Percentiles rank a stretch among this genome's conserved stretches.
Conservation (phyloP, 2,113 vertebrate species). For the Sapajus apella region DNA sequence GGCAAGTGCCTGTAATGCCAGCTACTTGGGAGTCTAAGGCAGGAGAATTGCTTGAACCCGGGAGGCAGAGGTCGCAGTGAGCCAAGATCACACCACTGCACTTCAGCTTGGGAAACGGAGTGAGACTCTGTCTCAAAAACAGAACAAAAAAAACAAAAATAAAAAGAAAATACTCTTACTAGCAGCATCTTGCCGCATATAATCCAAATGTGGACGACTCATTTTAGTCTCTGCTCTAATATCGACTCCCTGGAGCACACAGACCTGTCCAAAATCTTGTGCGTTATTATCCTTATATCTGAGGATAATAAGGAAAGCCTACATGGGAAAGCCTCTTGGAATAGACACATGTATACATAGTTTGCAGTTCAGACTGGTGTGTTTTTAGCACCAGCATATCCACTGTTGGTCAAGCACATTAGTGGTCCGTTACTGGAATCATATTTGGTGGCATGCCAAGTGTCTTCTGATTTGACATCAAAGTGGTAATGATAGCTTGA, state of each 20-base stretch:
- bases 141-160: too few relatives aligned
- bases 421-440: slow-evolving; percentile 44
- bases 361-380: not conserved
- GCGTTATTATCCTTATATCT: too few relatives aligned
- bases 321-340: not conserved
- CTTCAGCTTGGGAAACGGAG: too few relatives aligned
- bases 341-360: not conserved
- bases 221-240: not conserved
- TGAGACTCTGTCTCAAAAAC: too few relatives aligned
- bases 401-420: slow-evolving; percentile 44
- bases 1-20: too few relatives aligned
- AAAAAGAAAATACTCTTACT: not conserved
- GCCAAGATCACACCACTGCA: too few relatives aligned
- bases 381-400: not conserved
- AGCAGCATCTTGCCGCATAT: not conserved
- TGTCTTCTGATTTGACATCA: slow-evolving; percentile 43
- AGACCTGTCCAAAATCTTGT: not conserved
- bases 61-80: too few relatives aligned
- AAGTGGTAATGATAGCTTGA: not conserved
- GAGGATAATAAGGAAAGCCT: not conserved
- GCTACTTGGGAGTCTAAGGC: too few relatives aligned
- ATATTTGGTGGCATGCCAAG: slow-evolving; percentile 55
- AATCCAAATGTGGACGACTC: not conserved
- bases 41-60: too few relatives aligned
- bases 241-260: not conserved